Percentiles rank a stretch among this genome's conserved stretches.
Evolutionary conservation across 2,888 invertebrate genomes (phyloP).

Genomic region (Ceriagrion tenellum): DNA sequence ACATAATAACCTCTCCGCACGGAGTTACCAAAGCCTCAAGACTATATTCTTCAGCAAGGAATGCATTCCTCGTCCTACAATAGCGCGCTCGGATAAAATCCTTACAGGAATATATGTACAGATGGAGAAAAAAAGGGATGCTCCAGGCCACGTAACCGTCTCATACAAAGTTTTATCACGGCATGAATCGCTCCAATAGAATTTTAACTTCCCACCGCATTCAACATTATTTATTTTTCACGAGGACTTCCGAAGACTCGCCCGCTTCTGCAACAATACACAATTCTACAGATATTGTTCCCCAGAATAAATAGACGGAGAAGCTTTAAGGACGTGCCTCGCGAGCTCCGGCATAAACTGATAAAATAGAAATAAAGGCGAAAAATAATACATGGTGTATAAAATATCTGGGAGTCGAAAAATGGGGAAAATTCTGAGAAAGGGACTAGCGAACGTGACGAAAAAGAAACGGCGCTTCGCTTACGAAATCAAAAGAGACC

Average conservation of each 20-base stretch:
- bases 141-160: background rate
- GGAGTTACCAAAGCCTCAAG: background rate
- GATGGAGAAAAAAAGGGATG: background rate
- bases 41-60: background rate
- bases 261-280: background rate
- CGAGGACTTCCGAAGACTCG: background rate
- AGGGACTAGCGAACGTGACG: background rate
- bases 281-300: background rate
- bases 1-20: background rate
- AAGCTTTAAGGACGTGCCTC: background rate
- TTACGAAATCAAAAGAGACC: too few species aligned
- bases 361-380: background rate
- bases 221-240: background rate
- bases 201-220: slow-evolving; percentile 10
- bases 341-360: background rate
- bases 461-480: background rate
- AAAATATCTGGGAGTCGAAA: too few species aligned
- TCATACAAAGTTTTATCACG: background rate
- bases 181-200: background rate
- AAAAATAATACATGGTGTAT: background rate
- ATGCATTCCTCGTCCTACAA: background rate
- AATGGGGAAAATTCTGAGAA: too few species aligned
- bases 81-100: background rate
- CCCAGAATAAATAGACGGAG: background rate
- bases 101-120: too few species aligned